Conservation (phyloP, 2,888 invertebrate species). For the Odontocerum albicorne region DNA sequence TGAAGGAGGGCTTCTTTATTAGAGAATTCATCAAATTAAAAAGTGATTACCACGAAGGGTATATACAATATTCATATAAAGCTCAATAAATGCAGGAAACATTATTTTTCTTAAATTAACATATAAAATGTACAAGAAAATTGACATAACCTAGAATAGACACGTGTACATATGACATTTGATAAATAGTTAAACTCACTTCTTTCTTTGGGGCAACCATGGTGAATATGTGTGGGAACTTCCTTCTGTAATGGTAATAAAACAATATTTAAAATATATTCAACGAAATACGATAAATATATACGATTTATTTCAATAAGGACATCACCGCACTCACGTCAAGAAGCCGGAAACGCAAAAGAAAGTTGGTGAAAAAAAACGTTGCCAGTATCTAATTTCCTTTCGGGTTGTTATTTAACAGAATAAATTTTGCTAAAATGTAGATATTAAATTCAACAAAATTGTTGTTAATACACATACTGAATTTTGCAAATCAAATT, state of each 20-base stretch:
- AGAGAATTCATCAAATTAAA: too few species aligned
- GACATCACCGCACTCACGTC: conserved; percentile 3
- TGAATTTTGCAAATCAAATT: too few species aligned
- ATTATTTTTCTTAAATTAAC: too few species aligned
- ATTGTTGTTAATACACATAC: background rate
- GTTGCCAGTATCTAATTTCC: background rate
- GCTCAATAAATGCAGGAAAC: too few species aligned
- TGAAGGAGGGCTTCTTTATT: too few species aligned
- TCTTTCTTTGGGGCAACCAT: conserved; percentile 91
- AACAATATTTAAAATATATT: background rate
- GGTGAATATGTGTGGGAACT: conserved; percentile 12
- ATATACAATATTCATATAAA: too few species aligned
- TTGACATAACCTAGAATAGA: conserved; percentile 26
- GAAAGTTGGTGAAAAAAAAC: conserved; percentile 14
- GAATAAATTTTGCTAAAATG: background rate
- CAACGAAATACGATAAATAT: conserved; percentile 1
- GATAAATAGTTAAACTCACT: conserved; percentile 51
- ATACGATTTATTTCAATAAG: too few species aligned
- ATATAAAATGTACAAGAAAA: too few species aligned
- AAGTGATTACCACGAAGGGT: too few species aligned
- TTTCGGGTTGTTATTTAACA: background rate
- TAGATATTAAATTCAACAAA: background rate
- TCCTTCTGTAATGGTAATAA: conserved; percentile 21
- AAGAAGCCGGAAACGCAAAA: conserved; percentile 19
- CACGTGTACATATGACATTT: conserved; percentile 42